A percentile compares a stretch with the other conserved stretches of the same genome.
phyloP scores from a whole-genome alignment of 2,113 vertebrate genomes.

The Pyxicephalus adspersus region DNA sequence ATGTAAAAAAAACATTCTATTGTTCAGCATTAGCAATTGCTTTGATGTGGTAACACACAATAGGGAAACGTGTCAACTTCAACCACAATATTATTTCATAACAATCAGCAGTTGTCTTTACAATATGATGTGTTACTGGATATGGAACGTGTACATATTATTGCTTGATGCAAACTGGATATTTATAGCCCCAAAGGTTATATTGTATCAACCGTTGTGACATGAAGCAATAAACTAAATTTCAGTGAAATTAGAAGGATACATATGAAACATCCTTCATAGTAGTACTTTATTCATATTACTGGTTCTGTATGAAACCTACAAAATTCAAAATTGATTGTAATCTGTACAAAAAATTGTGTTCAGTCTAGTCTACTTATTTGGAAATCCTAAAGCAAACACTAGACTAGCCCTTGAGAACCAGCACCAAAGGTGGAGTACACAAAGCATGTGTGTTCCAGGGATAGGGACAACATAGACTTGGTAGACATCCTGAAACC shows the following conservation, averaged over 20 bases:
- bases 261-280: neutral
- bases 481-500: too few species aligned
- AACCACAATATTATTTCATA: slow-evolving; percentile 25
- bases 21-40: neutral
- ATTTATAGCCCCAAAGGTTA: neutral
- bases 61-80: slow-evolving; percentile 6
- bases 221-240: slow-evolving; percentile 5
- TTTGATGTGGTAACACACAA: slow-evolving; percentile 25
- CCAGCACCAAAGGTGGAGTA: too few species aligned
- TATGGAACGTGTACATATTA: neutral
- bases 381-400: too few species aligned
- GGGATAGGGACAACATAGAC: too few species aligned
- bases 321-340: neutral
- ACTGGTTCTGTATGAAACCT: neutral
- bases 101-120: neutral
- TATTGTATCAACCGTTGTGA: neutral
- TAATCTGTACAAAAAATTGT: too few species aligned
- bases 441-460: too few species aligned
- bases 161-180: neutral
- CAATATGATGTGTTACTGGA: slow-evolving; percentile 8
- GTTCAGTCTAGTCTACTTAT: too few species aligned
- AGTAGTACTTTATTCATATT: too few species aligned
- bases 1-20: slow-evolving; percentile 9
- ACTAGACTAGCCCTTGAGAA: too few species aligned
- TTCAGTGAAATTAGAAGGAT: neutral